Evolutionary conservation across 2,797 vertebrate species (phyloP).

Genomic region (Pseudochirops cupreus): DNA sequence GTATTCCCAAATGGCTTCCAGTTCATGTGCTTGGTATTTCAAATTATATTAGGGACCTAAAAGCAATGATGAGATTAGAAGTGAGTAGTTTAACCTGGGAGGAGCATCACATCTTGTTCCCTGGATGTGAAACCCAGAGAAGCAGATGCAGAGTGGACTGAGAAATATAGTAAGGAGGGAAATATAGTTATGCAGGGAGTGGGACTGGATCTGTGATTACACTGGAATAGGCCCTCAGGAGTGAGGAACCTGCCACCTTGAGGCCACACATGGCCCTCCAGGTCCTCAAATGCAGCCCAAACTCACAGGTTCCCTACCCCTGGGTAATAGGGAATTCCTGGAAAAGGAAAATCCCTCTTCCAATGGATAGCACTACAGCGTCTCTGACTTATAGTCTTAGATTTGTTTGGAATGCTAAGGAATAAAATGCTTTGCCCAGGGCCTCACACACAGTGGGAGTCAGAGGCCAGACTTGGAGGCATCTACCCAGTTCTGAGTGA

Average conservation of each 20-base stretch:
- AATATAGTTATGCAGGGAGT: neutral
- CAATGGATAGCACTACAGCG: neutral
- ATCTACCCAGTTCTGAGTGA: neutral
- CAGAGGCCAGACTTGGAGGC: neutral
- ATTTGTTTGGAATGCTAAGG: neutral
- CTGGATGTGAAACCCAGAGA: neutral
- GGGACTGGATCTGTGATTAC: neutral
- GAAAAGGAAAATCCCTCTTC: neutral
- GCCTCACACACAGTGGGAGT: neutral
- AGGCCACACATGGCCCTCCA: too few species aligned
- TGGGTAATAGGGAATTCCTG: neutral
- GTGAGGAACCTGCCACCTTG: too few species aligned
- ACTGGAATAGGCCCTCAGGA: neutral
- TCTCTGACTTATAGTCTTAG: neutral
- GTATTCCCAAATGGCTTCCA: neutral
- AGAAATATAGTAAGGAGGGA: neutral
- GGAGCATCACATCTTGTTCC: neutral
- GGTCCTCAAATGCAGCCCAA: too few species aligned
- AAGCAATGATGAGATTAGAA: neutral
- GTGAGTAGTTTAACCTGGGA: neutral
- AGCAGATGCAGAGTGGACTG: neutral
- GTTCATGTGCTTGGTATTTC: neutral
- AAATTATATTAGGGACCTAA: neutral
- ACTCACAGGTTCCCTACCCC: too few species aligned
- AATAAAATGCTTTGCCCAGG: neutral